Evolutionary conservation across 2,113 vertebrate species (phyloP).

Genomic region (Morone chrysops): DNA sequence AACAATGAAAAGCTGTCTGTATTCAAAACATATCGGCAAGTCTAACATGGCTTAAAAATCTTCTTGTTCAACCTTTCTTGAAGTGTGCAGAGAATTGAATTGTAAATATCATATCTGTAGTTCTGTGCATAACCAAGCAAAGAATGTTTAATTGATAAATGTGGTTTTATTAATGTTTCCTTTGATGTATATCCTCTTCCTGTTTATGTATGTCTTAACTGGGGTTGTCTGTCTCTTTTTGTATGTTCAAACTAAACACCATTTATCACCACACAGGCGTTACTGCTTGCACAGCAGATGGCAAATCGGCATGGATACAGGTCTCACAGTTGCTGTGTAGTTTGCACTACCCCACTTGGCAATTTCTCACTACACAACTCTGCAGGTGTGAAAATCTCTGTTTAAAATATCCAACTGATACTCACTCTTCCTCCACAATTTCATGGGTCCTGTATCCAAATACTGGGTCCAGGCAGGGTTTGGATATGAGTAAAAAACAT

Average conservation of each 20-base stretch:
- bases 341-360: constrained; percentile 47
- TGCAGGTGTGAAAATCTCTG: constrained; percentile 49
- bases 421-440: constrained; percentile 25
- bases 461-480: constrained; percentile 2
- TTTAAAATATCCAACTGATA: constrained; percentile 45
- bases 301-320: constrained; percentile 54
- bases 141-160: background rate
- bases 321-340: constrained; percentile 52
- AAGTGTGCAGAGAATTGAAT: background rate
- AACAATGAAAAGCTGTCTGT: background rate
- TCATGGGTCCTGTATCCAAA: background rate
- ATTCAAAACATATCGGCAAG: background rate
- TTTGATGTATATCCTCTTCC: constrained; percentile 1
- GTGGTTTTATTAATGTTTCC: background rate
- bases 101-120: background rate
- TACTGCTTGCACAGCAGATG: constrained; percentile 65
- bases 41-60: background rate
- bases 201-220: background rate
- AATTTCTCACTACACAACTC: constrained; percentile 44
- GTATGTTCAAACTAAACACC: constrained; percentile 39
- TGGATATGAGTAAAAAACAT: background rate
- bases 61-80: background rate
- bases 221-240: background rate
- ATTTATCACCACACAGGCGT: constrained; percentile 35
- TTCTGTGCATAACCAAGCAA: background rate